Evolutionary conservation across 2,113 vertebrate genomes (phyloP), one percentile per base, ranked within the genome.

Genomic region (Tympanuchus pallidicinctus): DNA sequence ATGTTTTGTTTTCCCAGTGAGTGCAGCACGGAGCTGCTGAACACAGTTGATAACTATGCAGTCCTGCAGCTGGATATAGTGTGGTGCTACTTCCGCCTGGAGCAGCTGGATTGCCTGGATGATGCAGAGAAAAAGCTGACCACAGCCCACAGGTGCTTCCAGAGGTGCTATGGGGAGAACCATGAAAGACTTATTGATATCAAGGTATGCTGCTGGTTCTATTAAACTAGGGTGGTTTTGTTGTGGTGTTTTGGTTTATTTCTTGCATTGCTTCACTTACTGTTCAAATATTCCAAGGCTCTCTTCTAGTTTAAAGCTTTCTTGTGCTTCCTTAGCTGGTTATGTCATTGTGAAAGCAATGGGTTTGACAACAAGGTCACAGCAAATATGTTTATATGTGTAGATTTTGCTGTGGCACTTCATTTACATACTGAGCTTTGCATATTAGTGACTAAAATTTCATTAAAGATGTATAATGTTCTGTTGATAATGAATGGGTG

Each of bases 61-160:
- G 99, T 99, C 5, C 98, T 99, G 72, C 99, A 99, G 97, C 97
- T 99, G 98, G 99, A 99, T 77, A 98, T 99, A 0, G 99, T 99
- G 84, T 99, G 99, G 99, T 99, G 99, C 43, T 99, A 99, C 95
- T 98, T 97, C 36, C 98, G 97, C 6, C 93, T 99, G 96, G 98
- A 98, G 54, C 98, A 98, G 5, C 97, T 99, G 80, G 96, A 97
- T 20, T 99, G 98, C 81, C 98, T 99, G 63, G 98, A 98, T 1
- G 99, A 99, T 3, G 98, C 98, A 1, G 98, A 97, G 63, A 97
- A 95, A 7, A 98, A 99, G 10, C 97, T 99, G 36, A 96, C 97
- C 92, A 88, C 96, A 30, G 99, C 99, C 4, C 98, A 99, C 56
- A 97, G 97, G 3, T 98, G 98, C 91, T 99, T 99, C 97, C 97